A percentile compares a stretch with the other conserved stretches of the same genome.
phyloP scores from a whole-genome alignment of 2,113 vertebrate genomes.

The Fregetta grallaria region DNA sequence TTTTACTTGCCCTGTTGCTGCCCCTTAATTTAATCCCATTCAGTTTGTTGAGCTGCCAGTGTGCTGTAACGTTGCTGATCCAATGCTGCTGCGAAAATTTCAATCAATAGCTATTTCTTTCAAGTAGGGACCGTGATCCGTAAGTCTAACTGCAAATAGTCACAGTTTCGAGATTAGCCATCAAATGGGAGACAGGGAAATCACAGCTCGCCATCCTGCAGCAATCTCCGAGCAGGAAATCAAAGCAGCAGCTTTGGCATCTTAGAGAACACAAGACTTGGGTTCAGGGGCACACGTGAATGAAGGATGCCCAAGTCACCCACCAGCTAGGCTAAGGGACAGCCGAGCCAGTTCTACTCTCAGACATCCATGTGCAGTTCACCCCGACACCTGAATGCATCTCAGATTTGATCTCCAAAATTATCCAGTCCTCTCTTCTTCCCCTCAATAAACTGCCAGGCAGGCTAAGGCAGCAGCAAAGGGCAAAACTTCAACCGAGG shows the following conservation, averaged over 20 bases:
- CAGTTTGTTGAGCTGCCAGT: neutral
- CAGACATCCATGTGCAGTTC: no score
- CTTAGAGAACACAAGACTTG: neutral
- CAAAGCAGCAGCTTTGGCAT: neutral
- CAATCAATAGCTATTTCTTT: neutral
- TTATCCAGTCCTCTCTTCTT: neutral
- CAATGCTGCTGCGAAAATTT: neutral
- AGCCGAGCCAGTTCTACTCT: neutral
- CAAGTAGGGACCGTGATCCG: neutral
- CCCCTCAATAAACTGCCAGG: neutral
- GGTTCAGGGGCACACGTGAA: neutral
- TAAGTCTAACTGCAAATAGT: neutral
- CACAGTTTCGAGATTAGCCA: neutral
- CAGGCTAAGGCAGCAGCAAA: neutral
- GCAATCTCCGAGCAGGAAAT: neutral
- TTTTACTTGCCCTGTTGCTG: neutral
- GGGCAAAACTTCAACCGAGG: neutral
- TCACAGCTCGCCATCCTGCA: neutral
- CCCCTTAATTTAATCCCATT: neutral
- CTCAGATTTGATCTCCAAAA: neutral
- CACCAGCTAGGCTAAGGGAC: neutral
- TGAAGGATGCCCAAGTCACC: neutral
- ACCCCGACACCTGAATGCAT: no score
- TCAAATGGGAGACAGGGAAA: neutral
- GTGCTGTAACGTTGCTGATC: neutral